A percentile compares a stretch with the other conserved stretches of the same genome.
These are phyloP conservation scores for Pilophorus perplexus DNA, from an alignment of 2,888 invertebrate genomes.

Conservation along the genomic window DNA sequence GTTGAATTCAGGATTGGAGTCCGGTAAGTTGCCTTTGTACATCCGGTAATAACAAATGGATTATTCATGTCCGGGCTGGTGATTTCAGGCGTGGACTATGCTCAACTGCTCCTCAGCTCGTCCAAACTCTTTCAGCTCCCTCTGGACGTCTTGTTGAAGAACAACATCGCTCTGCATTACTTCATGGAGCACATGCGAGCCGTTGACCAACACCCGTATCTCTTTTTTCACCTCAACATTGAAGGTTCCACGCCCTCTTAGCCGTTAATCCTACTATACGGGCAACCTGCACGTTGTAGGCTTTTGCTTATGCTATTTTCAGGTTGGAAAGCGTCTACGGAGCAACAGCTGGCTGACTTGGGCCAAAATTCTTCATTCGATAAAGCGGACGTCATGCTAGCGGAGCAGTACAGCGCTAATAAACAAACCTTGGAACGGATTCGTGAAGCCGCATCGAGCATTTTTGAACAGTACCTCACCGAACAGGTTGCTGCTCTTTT, in stretches of 20 bases:
- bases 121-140: conserved; percentile 62
- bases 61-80: no score
- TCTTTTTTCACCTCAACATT: conserved; percentile 76
- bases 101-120: conserved; percentile 54
- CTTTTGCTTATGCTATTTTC: no score
- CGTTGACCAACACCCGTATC: conserved; percentile 66
- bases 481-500: conserved; percentile 57
- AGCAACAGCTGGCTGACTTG: conserved; percentile 64
- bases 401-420: conserved; percentile 43
- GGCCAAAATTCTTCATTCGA: conserved; percentile 50
- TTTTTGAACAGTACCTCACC: conserved; percentile 73
- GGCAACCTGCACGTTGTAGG: no score
- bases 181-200: conserved; percentile 74
- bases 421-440: conserved; percentile 51
- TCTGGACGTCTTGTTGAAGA: conserved; percentile 70
- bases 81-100: conserved; percentile 53
- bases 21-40: conserved; percentile 28
- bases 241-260: conserved; percentile 58
- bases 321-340: conserved; percentile 64
- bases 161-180: conserved; percentile 71
- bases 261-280: no score
- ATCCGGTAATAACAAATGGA: no score
- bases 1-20: conserved; percentile 41
- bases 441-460: conserved; percentile 68
- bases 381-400: conserved; percentile 40